Percentiles rank a stretch among this genome's conserved stretches.
Conservation (phyloP, 2,888 invertebrate species). For the Iselma pallidipennis region DNA sequence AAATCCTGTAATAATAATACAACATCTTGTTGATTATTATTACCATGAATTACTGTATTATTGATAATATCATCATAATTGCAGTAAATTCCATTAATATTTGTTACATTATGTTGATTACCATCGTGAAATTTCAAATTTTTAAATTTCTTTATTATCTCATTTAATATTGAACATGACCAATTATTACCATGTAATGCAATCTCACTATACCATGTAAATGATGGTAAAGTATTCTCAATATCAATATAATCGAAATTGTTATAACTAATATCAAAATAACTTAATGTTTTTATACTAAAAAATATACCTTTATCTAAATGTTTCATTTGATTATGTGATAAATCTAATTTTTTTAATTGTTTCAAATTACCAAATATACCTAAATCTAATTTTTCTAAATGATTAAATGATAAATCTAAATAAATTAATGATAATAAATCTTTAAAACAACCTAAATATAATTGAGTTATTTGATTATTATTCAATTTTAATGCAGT, state of each 20-base stretch:
- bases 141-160: not conserved
- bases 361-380: slow-evolving; percentile 3
- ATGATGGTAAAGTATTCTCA: not conserved
- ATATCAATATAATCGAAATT: not conserved
- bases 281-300: not conserved
- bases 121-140: not conserved
- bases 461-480: slow-evolving; percentile 2
- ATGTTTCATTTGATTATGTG: not conserved
- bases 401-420: slow-evolving; percentile 8
- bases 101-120: not conserved
- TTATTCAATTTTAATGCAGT: slow-evolving; percentile 7
- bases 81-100: slow-evolving; percentile 3
- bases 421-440: slow-evolving; percentile 2
- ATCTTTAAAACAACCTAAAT: slow-evolving; percentile 6
- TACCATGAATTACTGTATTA: not conserved
- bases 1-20: not conserved
- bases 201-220: not conserved
- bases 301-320: not conserved
- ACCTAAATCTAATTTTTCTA: slow-evolving; percentile 1
- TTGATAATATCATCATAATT: not conserved
- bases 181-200: not conserved
- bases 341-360: not conserved
- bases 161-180: not conserved
- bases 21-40: not conserved
- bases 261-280: not conserved